Evolutionary conservation across 2,113 vertebrate species (phyloP), one percentile per base, ranked within the genome.

Genomic region (Polypterus bichir): DNA sequence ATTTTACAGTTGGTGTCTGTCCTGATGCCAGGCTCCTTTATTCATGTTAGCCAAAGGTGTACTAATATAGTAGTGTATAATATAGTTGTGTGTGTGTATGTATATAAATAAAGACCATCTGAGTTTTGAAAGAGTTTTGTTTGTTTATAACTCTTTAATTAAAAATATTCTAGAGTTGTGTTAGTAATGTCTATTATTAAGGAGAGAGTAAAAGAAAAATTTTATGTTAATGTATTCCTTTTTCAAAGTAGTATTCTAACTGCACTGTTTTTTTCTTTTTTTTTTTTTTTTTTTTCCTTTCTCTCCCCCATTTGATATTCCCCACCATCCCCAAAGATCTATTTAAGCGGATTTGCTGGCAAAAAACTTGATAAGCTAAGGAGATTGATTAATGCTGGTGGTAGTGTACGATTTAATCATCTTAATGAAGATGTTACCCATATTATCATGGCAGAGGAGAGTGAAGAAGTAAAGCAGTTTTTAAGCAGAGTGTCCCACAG

Each of bases 401-500:
- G 95, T 65, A 95, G 94, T 47, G 76, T 99, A 71, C 89, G 87
- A 63, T 97, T 97, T 76, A 95, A 92, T 81, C 93, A 97, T 6
- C 88, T 88, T 60, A 90, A 88, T 62, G 92, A 92, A 75, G 93
- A 97, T 48, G 89, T 99, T 65, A 95, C 95, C 58, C 95, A 99
- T 60, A 81, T 98, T 57, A 86, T 97, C 62, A 82, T 91, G 77
- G 93, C 91, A 63, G 91, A 97, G 27, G 70, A 77, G 65, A 88
- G 85, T 63, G 76, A 88, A 57, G 92, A 93, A 44, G 67, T 97
- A 66, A 90, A 87, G 68, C 83, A 76, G 7, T 94, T 95, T 66
- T 74, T 96, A 62, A 83, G 79, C 54, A 94, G 89, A 76, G 84
- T 79, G 0, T 57, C 73, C 68, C 90, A 94, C 77, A 94, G 94